Evolutionary conservation across 2,888 invertebrate genomes (phyloP), one percentile per base, ranked within the genome.

Genomic region (Ormia ochracea): DNA sequence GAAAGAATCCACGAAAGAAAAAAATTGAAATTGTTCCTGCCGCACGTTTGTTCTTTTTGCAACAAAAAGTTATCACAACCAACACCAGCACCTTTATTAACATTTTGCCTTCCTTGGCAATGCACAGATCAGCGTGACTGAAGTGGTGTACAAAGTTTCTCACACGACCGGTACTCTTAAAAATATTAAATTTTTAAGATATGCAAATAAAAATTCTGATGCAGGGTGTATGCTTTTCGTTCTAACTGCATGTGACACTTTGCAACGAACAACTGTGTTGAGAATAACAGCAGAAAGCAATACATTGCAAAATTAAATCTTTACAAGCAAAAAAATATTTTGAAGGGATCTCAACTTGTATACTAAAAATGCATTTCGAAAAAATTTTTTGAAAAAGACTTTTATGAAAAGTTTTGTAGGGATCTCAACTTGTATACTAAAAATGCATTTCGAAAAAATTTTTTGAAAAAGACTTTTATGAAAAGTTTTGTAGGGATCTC

Each of bases 221-320:
- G 54, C 68, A 76, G 61, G 61, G 69, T 61, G 52, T 38, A 68
- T 38, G 28, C 14, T 45, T 68, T 68, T 69, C 61, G 54, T 54
- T 54, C 63, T 17, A 63, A 61, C 69, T 54, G 31, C n/a, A 69
- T 26, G 26, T 56, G 68, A 61, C 59, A 68, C 36, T 50, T 36
- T 59, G 17, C n/a, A 10, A 10, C n/a, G 6, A 66, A 78, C 63
- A 81, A 75, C 81, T 81, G 83, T 75, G 85, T 17, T 6, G 1
- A 26, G 26, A 45, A 36, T 41, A 59, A 4, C 17, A 63, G 63
- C 36, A 52, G n/a, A n/a, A n/a, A n/a, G 48, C n/a, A 19, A 19
- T 3, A 17, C 3, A 21, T 17, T 33, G 26, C 6, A n/a, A n/a
- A 21, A 4, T 14, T 41, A 12, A 12, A 12, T n/a, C 36, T n/a